Base-by-base conservation (phyloP, 2,888 invertebrate species). In the Monochamus alternatus region DNA sequence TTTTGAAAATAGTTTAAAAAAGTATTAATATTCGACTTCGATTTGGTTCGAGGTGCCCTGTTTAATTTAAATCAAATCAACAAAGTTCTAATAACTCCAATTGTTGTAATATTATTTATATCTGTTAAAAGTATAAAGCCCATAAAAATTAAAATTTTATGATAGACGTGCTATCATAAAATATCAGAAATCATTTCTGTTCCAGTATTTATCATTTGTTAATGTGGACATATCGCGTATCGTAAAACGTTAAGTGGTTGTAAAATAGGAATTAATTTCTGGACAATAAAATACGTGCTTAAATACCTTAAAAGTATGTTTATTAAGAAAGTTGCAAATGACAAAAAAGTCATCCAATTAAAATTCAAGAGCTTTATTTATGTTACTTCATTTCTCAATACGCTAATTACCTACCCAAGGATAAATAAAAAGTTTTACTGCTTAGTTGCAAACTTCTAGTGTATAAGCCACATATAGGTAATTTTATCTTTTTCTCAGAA, bases 211-310 rank as follows among this genome's bases (percentile, higher is more conserved):
- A 69, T 69, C 69, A 69, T 69, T 69, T 69, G 60, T 73, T 75
- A 77, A 78, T 75, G 75, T 80, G 81, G 80, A 82, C 73, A 65
- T 73, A 58, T 72, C 72, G 73, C 73, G 58, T 73, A 58, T 72
- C 72, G 73, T 73, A 73, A 73, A 72, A 64, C 38, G 47, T 65
- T 73, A 73, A 73, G 66, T 73, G 73, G 65, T 60, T 64, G 55
- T 72, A 62, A 73, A 73, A 58, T 64, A 51, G 51, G 72, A 73
- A 73, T 73, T 73, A 73, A 73, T 63, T 65, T 60, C 65, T 66
- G 55, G 62, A 73, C 64, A 73, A 73, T 73, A 73, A 73, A 73
- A 73, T 65, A 31, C 55, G 73, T 43, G 52, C 43, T 73, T 63
- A 52, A 73, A 65, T 69, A 64, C 47, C 64, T 64, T 31, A 47